Evolutionary conservation across 2,113 vertebrate species (phyloP), one percentile per base, ranked within the genome.

Genomic region (Lethenteron reissneri): DNA sequence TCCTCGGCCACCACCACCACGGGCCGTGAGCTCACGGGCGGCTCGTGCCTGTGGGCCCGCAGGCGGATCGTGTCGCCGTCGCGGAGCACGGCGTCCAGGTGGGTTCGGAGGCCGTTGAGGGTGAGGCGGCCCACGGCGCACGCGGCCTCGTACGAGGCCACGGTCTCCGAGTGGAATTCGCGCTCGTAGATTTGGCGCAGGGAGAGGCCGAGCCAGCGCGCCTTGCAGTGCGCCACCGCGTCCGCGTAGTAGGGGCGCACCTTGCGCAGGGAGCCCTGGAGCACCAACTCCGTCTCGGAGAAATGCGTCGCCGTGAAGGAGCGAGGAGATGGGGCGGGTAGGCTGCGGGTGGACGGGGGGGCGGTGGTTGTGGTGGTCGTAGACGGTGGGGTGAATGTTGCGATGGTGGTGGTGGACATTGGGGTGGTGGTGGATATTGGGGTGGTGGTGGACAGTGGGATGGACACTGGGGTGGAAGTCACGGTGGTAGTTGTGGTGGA

Each of bases 11-110:
- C 75, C 41, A 99, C 77, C 71, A 82, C 78, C 74, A 97, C 72
- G 0, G 87, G 83, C 56, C 79, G 81, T 10, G 84, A 82, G 0
- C 83, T 86, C 2, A 99, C 94, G 0, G 94, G 92, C 0, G 94
- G 94, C 78, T 99, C 94, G 1, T 99, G 94, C 15, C 92, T 88
- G 73, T 99, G 92, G 56, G 96, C 85, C 0, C 85, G 95, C 76
- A 97, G 95, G 77, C 78, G 80, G 71, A 99, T 80, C 72, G 83
- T 88, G 75, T 99, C 94, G 2, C 96, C 97, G 73, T 94, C 88
- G 90, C 96, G 78, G 11, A 68, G 64, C n/a, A 11, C 8, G n/a
- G 64, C 64, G 72, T 81, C 78, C 75, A 97, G 82, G 25, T 25
- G 64, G 9, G 79, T 77, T 25, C 92, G 82, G 0, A 83, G 83